Evolutionary conservation across 2,888 invertebrate species (phyloP).

Genomic region (Chironomus tentans): DNA sequence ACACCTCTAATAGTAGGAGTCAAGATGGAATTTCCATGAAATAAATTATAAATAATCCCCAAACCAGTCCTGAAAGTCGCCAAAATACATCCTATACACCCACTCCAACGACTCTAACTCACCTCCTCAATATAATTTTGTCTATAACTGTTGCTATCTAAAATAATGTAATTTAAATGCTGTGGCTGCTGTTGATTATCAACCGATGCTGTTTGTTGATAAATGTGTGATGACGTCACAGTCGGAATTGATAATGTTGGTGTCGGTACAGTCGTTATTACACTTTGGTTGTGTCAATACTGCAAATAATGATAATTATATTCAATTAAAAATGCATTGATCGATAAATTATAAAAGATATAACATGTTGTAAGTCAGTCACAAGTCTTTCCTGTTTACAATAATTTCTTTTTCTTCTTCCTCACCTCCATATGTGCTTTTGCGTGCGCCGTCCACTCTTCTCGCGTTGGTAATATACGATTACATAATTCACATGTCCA

Average conservation of each 20-base stretch:
- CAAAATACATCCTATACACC: too few species aligned
- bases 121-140: slow-evolving; percentile 17
- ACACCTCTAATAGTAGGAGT: too few species aligned
- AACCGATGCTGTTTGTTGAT: neutral
- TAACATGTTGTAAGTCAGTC: neutral
- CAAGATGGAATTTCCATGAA: too few species aligned
- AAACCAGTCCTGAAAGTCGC: too few species aligned
- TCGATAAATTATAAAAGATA: too few species aligned
- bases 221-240: slow-evolving; percentile 27
- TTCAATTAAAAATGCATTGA: too few species aligned
- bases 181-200: neutral
- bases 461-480: slow-evolving; percentile 58
- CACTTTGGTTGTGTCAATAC: slow-evolving; percentile 26
- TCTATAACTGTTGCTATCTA: slow-evolving; percentile 17
- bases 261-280: slow-evolving; percentile 38
- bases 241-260: slow-evolving; percentile 40
- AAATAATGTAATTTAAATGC: slow-evolving; percentile 12
- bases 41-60: too few species aligned
- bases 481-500: slow-evolving; percentile 72
- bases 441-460: slow-evolving; percentile 69
- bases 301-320: neutral
- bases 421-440: slow-evolving; percentile 55
- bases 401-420: slow-evolving; percentile 29
- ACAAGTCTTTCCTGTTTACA: slow-evolving; percentile 2
- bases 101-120: neutral